These are phyloP conservation scores for Rhodophaea formosa DNA, from an alignment of 2,888 invertebrate species.

Conservation along the genomic window DNA sequence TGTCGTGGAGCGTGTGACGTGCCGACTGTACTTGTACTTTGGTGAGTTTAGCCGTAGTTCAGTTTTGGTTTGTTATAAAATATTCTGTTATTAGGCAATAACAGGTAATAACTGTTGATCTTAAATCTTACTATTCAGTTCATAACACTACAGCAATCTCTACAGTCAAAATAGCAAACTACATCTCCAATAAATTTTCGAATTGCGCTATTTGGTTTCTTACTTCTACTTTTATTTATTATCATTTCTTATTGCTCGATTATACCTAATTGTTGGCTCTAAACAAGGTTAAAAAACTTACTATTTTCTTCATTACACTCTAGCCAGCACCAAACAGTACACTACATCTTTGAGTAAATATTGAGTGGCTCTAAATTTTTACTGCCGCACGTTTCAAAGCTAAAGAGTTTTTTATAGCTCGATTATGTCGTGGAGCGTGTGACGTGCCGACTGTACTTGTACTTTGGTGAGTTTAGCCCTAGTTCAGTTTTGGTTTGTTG, in stretches of 20 bases:
- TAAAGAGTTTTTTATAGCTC: conserved; percentile 53
- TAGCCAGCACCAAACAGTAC: background rate
- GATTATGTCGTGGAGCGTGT: conserved; percentile 46
- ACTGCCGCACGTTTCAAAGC: conserved; percentile 43
- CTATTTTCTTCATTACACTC: no score
- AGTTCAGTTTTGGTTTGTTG: background rate
- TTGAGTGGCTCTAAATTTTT: conserved; percentile 48
- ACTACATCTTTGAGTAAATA: conserved; percentile 37
- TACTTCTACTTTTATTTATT: no score
- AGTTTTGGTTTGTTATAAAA: background rate
- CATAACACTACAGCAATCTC: no score
- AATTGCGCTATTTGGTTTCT: no score
- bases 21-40: conserved; percentile 41
- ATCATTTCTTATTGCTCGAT: no score
- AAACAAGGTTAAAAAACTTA: no score
- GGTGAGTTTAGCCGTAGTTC: conserved; percentile 30
- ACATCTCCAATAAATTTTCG: no score
- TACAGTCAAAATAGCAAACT: no score
- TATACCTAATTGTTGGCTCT: no score
- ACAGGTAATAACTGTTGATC: no score
- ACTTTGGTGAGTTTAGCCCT: conserved; percentile 36
- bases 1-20: conserved; percentile 39
- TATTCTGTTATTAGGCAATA: no score
- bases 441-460: conserved; percentile 38
- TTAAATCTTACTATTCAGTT: no score